Conservation (phyloP, 2,113 vertebrate species). For the Serilophus lunatus region DNA sequence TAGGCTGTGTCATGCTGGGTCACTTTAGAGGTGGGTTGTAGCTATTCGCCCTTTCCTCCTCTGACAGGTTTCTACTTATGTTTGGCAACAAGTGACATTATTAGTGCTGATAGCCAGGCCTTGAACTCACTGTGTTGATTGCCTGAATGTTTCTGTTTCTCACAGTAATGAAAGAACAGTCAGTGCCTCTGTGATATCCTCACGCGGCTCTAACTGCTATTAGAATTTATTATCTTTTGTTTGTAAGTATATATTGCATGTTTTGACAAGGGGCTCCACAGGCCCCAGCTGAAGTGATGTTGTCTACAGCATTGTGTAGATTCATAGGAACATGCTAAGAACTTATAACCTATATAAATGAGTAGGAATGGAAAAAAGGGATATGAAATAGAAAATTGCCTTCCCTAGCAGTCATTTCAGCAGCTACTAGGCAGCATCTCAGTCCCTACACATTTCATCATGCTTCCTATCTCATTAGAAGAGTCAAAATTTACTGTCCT, state of each 20-base stretch:
- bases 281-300: background rate
- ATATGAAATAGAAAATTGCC: conserved; percentile 35
- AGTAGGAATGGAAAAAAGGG: background rate
- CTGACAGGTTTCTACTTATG: background rate
- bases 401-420: background rate
- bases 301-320: background rate
- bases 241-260: conserved; percentile 10
- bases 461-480: conserved; percentile 24
- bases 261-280: background rate
- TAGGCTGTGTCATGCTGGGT: background rate
- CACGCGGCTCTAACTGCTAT: background rate
- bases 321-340: conserved; percentile 15
- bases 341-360: conserved; percentile 23
- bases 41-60: background rate
- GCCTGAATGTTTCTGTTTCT: conserved; percentile 42
- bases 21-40: background rate
- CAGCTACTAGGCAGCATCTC: background rate
- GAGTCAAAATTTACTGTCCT: conserved; percentile 20
- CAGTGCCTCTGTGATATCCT: conserved; percentile 22
- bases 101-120: conserved; percentile 21
- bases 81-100: conserved; percentile 12
- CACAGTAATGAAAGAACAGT: conserved; percentile 39
- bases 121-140: conserved; percentile 36
- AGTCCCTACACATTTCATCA: background rate
- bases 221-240: conserved; percentile 38